Base-by-base conservation (phyloP, 2,888 invertebrate species). In the Malthinus flaveolus region DNA sequence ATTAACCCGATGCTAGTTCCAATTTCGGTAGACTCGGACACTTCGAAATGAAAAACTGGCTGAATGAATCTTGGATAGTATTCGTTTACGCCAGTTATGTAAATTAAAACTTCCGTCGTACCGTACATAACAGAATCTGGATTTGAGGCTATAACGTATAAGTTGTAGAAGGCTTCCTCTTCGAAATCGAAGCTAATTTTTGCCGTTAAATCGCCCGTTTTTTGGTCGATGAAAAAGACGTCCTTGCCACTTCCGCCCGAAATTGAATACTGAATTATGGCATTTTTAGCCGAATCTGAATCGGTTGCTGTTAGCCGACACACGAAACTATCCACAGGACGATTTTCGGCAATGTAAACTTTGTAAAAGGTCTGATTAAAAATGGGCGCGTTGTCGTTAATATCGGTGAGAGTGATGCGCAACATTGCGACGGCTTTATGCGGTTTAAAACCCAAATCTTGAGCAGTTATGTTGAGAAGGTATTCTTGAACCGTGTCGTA, bases 301-400 rank as follows among this genome's bases (percentile, higher is more conserved):
- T 97, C 97, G 1, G 83, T 83, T 0, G 96, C 96, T 60, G 82
- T 80, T 0, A 93, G 85, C 75, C 85, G 85, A 69, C 85, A 90
- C 7, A 95, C 90, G 66, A 86, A 85, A 61, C 87, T 88, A 50
- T 89, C 88, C 0, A 87, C 78, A 0, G 89, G 87, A 9, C 89
- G 85, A 74, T 96, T 96, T 81, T 97, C 96, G 0, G 88, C 84
- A 39, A 97, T 79, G 72, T 85, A 90, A 0, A 91, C 91, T 67
- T 89, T 84, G 73, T 91, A 95, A 49, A 83, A 79, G 0, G 85
- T 82, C 73, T 90, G 88, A 75, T 91, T 89, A 73, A 97, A 97
- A 9, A 83, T 80, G 0, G 97, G 97, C 7, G 93, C 87, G 76
- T 97, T 96, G 72, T 97, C 95, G 73, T 95, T 97, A 34, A 96